phyloP scores from a whole-genome alignment of 2,113 vertebrate genomes.

The Perca flavescens region DNA sequence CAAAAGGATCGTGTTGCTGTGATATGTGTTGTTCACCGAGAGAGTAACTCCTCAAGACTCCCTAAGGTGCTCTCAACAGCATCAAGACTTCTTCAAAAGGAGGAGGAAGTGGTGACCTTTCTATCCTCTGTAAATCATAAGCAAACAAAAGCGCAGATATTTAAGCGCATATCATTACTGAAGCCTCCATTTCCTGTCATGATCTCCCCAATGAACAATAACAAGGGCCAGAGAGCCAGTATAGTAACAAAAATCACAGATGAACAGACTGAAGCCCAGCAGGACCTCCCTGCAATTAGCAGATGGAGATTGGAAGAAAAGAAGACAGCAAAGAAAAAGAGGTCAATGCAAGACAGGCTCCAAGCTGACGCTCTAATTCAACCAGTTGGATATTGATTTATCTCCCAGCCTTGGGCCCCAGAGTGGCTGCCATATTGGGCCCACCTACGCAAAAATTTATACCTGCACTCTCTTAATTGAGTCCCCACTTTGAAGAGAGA shows the following conservation, averaged over 20 bases:
- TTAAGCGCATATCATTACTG: not conserved
- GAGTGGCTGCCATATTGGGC: slow-evolving; percentile 70
- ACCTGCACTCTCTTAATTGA: slow-evolving; percentile 77
- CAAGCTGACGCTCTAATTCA: slow-evolving; percentile 47
- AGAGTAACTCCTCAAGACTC: slow-evolving; percentile 34
- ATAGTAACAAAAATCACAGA: slow-evolving; percentile 2
- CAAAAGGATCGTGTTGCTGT: too few species aligned
- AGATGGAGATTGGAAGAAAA: slow-evolving; percentile 51
- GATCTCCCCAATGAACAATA: slow-evolving; percentile 38
- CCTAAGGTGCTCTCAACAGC: slow-evolving; percentile 28
- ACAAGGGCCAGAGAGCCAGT: slow-evolving; percentile 14
- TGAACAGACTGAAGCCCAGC: slow-evolving; percentile 27
- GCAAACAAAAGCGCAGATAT: slow-evolving; percentile 29
- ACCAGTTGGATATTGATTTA: slow-evolving; percentile 72
- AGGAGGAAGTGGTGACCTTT: slow-evolving; percentile 32
- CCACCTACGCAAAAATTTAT: slow-evolving; percentile 78
- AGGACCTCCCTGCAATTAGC: slow-evolving; percentile 70
- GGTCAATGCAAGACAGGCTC: slow-evolving; percentile 31
- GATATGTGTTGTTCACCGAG: not conserved
- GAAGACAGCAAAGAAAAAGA: slow-evolving; percentile 22
- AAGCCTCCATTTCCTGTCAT: slow-evolving; percentile 44
- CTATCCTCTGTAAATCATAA: slow-evolving; percentile 31
- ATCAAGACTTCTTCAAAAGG: slow-evolving; percentile 23
- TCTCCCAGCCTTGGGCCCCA: slow-evolving; percentile 45
- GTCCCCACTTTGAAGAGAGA: slow-evolving; percentile 37